Conservation (phyloP, 2,797 vertebrate species). For the Xyrichtys novacula region DNA sequence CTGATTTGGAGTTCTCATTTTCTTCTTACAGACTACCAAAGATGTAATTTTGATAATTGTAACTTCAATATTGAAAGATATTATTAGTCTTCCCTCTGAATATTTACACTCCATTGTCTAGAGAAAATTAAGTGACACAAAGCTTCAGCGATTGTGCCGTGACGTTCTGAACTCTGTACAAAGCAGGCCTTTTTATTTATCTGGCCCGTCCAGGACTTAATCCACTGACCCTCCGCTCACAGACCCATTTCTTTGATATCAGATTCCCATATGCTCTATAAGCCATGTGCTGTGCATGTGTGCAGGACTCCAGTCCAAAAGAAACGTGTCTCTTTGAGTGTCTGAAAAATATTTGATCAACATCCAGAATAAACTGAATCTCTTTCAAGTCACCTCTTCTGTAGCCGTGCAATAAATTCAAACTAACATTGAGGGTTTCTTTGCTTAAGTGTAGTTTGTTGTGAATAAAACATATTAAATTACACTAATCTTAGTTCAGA, state of each 20-base stretch:
- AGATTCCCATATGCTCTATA: slow-evolving; percentile 8
- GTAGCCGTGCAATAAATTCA: background rate
- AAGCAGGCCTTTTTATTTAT: slow-evolving; percentile 10
- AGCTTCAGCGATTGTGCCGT: background rate
- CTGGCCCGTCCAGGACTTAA: slow-evolving; percentile 2
- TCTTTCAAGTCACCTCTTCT: background rate
- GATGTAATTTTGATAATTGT: too few species aligned
- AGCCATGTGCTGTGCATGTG: slow-evolving; percentile 45
- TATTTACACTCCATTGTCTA: too few species aligned
- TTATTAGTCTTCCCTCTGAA: too few species aligned
- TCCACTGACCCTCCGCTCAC: slow-evolving; percentile 15
- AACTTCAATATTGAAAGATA: too few species aligned
- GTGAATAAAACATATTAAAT: background rate
- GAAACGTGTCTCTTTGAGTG: background rate
- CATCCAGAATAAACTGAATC: background rate
- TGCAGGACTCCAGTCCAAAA: slow-evolving; percentile 9
- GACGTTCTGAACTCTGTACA: background rate
- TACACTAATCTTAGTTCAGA: background rate
- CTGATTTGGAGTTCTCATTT: too few species aligned
- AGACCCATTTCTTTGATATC: slow-evolving; percentile 24
- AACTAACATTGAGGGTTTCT: background rate
- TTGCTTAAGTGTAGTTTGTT: background rate
- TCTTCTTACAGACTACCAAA: too few species aligned
- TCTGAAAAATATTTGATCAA: background rate
- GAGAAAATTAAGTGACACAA: too few species aligned